Percentiles rank a stretch among this genome's conserved stretches.
Conservation (phyloP, 2,113 vertebrate species). For the Nerophis lumbriciformis region DNA sequence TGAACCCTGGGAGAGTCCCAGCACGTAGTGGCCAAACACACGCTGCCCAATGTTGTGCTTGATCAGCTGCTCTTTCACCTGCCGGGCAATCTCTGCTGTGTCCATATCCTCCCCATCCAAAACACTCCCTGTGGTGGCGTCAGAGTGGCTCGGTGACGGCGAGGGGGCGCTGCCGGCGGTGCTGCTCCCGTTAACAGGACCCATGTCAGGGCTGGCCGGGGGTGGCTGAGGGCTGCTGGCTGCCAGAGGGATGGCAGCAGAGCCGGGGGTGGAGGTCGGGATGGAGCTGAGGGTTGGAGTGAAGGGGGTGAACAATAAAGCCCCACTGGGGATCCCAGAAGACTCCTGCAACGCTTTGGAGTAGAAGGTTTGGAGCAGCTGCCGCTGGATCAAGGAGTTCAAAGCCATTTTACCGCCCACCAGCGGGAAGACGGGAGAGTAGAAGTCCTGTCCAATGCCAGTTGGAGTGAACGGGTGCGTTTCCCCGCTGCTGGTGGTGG, state of each 20-base stretch:
- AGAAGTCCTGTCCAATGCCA: slow-evolving; percentile 96
- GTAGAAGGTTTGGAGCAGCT: slow-evolving; percentile 98
- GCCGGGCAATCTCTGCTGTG: slow-evolving; percentile 92
- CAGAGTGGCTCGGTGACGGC: slow-evolving; percentile 87
- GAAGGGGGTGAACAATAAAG: slow-evolving; percentile 84
- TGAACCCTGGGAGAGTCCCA: slow-evolving; percentile 94
- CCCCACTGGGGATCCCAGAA: slow-evolving; percentile 75
- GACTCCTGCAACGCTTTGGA: slow-evolving; percentile 95
- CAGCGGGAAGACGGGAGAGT: slow-evolving; percentile 89
- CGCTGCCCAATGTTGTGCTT: slow-evolving; percentile 98
- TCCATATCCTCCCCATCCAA: slow-evolving; percentile 93
- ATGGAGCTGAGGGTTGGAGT: slow-evolving; percentile 65
- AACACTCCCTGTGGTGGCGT: slow-evolving; percentile 75
- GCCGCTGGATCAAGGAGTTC: slow-evolving; percentile 95
- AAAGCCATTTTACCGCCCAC: slow-evolving; percentile 96
- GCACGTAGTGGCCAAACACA: slow-evolving; percentile 94
- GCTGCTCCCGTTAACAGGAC: slow-evolving; percentile 78
- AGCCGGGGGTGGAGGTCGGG: slow-evolving; percentile 74
- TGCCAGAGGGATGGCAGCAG: slow-evolving; percentile 89
- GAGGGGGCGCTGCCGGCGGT: slow-evolving; percentile 82
- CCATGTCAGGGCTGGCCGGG: slow-evolving; percentile 77
- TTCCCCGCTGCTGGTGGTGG: slow-evolving; percentile 86
- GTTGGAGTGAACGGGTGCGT: slow-evolving; percentile 92
- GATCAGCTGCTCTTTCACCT: slow-evolving; percentile 97
- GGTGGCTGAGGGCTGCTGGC: slow-evolving; percentile 83